Percentiles rank a stretch among this genome's conserved stretches.
Evolutionary conservation across 2,888 invertebrate genomes (phyloP).

Genomic region (Melieria crassipennis): DNA sequence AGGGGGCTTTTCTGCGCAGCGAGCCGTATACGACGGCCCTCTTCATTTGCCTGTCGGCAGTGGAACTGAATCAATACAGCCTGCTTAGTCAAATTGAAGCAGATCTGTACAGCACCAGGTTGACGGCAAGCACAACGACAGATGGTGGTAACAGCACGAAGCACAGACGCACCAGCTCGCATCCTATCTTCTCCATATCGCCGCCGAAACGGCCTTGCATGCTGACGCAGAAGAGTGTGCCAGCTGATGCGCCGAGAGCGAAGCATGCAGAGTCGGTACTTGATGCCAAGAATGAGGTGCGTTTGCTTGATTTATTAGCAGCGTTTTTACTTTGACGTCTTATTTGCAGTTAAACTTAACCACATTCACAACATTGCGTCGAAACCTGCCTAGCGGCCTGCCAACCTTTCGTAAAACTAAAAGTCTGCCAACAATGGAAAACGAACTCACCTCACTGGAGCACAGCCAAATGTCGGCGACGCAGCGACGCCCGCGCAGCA

Average conservation of each 20-base stretch:
- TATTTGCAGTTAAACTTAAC: too few relatives aligned
- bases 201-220: constrained; percentile 25
- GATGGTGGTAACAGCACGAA: constrained; percentile 41
- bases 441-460: constrained; percentile 2
- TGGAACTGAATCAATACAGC: constrained; percentile 72
- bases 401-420: constrained; percentile 47
- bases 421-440: constrained; percentile 44
- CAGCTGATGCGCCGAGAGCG: too few relatives aligned
- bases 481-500: constrained; percentile 44
- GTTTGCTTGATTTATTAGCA: too few relatives aligned
- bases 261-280: too few relatives aligned
- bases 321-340: too few relatives aligned
- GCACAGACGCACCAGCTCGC: constrained; percentile 68
- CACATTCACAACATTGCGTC: too few relatives aligned
- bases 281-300: too few relatives aligned
- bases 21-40: constrained; percentile 71
- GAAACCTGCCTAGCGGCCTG: constrained; percentile 8
- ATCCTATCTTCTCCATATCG: constrained; percentile 69
- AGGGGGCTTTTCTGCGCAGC: constrained; percentile 71
- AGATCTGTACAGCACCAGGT: constrained; percentile 62
- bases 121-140: not conserved
- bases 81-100: constrained; percentile 73
- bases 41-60: constrained; percentile 72
- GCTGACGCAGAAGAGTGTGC: too few relatives aligned
- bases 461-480: too few relatives aligned